A percentile compares a stretch with the other conserved stretches of the same genome.
These are phyloP conservation scores for Charadrius vociferus DNA, from an alignment of 2,113 vertebrate species.

Conservation along the genomic window DNA sequence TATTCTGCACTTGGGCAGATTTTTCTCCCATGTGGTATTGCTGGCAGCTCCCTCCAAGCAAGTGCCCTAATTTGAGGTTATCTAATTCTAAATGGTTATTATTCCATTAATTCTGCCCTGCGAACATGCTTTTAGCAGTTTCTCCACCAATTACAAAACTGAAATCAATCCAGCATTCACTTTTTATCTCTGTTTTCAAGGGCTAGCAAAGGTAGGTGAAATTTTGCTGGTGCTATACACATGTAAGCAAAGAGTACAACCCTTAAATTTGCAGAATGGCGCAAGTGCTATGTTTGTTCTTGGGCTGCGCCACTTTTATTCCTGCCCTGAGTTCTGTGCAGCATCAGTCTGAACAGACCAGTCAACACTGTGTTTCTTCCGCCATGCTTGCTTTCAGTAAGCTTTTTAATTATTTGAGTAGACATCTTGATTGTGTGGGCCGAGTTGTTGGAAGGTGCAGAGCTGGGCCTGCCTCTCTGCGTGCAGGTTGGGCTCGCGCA, in stretches of 20 bases:
- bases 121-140: background rate
- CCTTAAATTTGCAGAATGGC: background rate
- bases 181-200: background rate
- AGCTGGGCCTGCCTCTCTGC: background rate
- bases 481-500: background rate
- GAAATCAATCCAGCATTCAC: background rate
- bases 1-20: background rate
- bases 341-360: background rate
- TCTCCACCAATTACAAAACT: background rate
- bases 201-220: background rate
- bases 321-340: background rate
- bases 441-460: background rate
- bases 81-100: background rate
- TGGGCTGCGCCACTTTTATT: background rate
- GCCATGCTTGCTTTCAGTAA: background rate
- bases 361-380: background rate
- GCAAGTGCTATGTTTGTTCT: accelerated
- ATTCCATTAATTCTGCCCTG: background rate
- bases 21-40: background rate
- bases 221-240: background rate
- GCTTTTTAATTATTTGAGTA: background rate
- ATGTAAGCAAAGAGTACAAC: background rate
- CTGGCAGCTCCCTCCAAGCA: background rate
- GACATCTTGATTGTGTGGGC: background rate
- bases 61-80: background rate